Evolutionary conservation across 2,888 invertebrate genomes (phyloP), one percentile per base, ranked within the genome.

Genomic region (Tuberolachnus salignus): DNA sequence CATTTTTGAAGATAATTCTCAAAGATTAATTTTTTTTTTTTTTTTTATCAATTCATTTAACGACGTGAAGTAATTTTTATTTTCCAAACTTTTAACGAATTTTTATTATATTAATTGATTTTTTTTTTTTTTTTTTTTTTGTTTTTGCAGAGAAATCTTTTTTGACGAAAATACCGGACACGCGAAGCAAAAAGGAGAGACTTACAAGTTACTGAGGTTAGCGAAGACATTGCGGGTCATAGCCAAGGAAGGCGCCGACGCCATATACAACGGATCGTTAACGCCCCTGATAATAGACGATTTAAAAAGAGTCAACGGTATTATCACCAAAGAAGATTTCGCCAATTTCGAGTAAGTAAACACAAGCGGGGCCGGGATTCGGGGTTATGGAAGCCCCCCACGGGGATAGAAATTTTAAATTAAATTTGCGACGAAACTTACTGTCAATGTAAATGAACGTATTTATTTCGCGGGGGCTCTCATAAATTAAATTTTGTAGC

Each of bases 301-400:
- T 84, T 89, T 95, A 46, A 85, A 87, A 83, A 86, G 85, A 0
- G 87, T 89, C 81, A 92, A 92, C 67, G 94, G 95, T 42, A 92
- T 94, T 80, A 89, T 97, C 69, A 92, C 92, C 0, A 88, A 88
- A 83, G 89, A 92, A 75, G 97, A 97, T 86, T 87, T 97, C 84
- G 86, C 86, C 81, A 87, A 88, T 82, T 97, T 92, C 87, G 88
- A 85, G 94, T 92, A 84, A 84, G 86, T 84, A 34, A 34, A 34
- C 6, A 34, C n/a, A n/a, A n/a, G n/a, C n/a, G n/a, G n/a, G n/a
- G n/a, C n/a, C n/a, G n/a, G n/a, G n/a, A n/a, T n/a, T n/a, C n/a
- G n/a, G n/a, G n/a, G n/a, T n/a, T n/a, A n/a, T n/a, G n/a, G n/a
- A n/a, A n/a, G n/a, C n/a, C n/a, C n/a, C n/a, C n/a, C n/a, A n/a